Evolutionary conservation across 2,797 vertebrate species (phyloP).

Genomic region (Myotis planiceps): DNA sequence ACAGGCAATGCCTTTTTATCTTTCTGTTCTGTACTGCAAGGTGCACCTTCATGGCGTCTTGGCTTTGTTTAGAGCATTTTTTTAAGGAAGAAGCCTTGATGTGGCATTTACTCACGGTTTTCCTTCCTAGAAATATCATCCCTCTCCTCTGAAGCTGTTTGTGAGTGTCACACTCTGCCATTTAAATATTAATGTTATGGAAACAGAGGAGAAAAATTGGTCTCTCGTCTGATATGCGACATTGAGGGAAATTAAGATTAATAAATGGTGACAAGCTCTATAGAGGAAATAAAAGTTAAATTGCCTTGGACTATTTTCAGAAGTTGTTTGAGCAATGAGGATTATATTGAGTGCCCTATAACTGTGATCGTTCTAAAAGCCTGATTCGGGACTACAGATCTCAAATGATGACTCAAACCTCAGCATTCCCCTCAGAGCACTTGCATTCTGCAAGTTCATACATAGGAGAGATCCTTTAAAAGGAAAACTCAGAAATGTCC

Average conservation of each 20-base stretch:
- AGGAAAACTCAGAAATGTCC: background rate
- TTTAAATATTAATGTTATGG: conserved; percentile 80
- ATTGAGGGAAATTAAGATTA: conserved; percentile 76
- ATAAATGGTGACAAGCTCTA: conserved; percentile 78
- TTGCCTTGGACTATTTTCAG: conserved; percentile 73
- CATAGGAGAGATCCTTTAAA: background rate
- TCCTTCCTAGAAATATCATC: conserved; percentile 57
- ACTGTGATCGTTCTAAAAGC: conserved; percentile 46
- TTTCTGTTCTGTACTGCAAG: conserved; percentile 2
- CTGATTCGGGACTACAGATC: conserved; percentile 48
- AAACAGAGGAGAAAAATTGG: conserved; percentile 67
- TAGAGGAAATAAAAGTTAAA: conserved; percentile 75
- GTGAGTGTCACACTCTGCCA: conserved; percentile 55
- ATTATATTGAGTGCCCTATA: conserved; percentile 53
- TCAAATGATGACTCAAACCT: conserved; percentile 36
- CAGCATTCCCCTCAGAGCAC: conserved; percentile 35
- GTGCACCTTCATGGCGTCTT: background rate
- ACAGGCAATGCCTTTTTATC: background rate
- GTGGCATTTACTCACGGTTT: conserved; percentile 45
- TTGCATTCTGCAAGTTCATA: background rate
- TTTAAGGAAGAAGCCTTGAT: conserved; percentile 3
- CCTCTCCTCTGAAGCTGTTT: conserved; percentile 56
- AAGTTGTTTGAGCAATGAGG: conserved; percentile 70
- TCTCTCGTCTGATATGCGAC: conserved; percentile 67
- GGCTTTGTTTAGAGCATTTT: background rate